Conservation (phyloP, 2,113 vertebrate species). For the Macroglossus sobrinus region DNA sequence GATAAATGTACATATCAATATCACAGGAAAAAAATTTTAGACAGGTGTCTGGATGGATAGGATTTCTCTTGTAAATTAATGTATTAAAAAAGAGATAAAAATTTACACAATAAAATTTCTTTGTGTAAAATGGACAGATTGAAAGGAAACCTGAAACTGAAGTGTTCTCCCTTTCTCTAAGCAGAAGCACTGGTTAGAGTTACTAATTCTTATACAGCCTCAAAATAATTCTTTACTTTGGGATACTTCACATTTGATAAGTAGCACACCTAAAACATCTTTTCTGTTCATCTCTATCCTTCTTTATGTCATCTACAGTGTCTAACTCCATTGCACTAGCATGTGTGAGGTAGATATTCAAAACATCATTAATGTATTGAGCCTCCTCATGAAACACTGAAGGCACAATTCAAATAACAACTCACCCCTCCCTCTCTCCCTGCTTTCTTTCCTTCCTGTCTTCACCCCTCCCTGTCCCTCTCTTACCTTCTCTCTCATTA, state of each 20-base stretch:
- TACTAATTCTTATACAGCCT: background rate
- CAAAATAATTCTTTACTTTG: constrained; percentile 1
- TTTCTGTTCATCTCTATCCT: background rate
- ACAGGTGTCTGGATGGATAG: background rate
- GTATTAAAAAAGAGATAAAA: background rate
- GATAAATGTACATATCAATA: background rate
- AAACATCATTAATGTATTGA: background rate
- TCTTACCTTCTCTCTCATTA: background rate
- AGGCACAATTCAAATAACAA: background rate
- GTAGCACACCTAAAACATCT: background rate
- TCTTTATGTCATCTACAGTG: background rate
- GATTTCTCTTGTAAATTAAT: background rate
- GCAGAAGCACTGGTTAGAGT: background rate
- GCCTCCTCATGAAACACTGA: background rate
- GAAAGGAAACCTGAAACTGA: background rate
- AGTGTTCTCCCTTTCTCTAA: background rate
- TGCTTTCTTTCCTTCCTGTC: background rate
- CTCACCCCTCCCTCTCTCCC: background rate
- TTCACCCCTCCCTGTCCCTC: background rate
- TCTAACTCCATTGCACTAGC: background rate
- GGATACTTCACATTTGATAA: background rate
- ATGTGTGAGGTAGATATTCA: background rate
- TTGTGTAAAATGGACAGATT: background rate
- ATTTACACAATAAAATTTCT: background rate
- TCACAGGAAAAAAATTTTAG: background rate